Conservation (phyloP, 1,140 invertebrate genomes). For the Drosophila parvula region DNA sequence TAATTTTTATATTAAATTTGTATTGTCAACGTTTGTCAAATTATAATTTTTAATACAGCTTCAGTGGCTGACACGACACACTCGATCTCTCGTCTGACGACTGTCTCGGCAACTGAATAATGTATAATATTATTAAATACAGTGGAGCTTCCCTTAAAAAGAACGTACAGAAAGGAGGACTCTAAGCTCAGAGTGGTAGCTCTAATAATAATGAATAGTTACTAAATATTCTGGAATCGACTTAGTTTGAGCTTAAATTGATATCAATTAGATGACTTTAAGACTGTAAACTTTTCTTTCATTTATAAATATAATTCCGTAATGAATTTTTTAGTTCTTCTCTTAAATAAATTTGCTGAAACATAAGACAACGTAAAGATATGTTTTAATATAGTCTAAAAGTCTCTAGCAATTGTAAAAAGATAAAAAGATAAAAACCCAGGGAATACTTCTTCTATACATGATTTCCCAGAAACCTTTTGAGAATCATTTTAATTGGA, state of each 20-base stretch:
- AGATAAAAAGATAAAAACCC: too few species aligned
- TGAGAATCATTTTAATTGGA: background rate
- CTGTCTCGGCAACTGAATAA: slow-evolving; percentile 59
- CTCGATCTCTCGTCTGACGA: slow-evolving; percentile 40
- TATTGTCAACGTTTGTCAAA: slow-evolving; percentile 72
- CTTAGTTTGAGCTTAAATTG: background rate
- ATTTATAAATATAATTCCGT: too few species aligned
- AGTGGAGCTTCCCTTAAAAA: background rate
- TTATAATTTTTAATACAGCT: slow-evolving; percentile 68
- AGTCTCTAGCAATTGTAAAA: too few species aligned
- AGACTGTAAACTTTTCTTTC: too few species aligned
- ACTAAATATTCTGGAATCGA: too few species aligned
- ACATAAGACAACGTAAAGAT: background rate
- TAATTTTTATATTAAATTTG: slow-evolving; percentile 74
- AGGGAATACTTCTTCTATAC: too few species aligned
- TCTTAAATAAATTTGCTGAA: background rate
- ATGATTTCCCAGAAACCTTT: background rate
- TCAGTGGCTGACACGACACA: slow-evolving; percentile 12
- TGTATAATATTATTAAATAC: slow-evolving; percentile 26
- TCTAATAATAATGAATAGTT: background rate
- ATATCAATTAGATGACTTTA: too few species aligned
- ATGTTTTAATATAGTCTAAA: too few species aligned
- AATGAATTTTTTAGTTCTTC: too few species aligned
- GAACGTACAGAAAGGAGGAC: too few species aligned
- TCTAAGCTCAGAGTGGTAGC: too few species aligned